Percentiles rank a stretch among this genome's conserved stretches.
Evolutionary conservation across 2,888 invertebrate genomes (phyloP).

Genomic region (Andrena praecox): DNA sequence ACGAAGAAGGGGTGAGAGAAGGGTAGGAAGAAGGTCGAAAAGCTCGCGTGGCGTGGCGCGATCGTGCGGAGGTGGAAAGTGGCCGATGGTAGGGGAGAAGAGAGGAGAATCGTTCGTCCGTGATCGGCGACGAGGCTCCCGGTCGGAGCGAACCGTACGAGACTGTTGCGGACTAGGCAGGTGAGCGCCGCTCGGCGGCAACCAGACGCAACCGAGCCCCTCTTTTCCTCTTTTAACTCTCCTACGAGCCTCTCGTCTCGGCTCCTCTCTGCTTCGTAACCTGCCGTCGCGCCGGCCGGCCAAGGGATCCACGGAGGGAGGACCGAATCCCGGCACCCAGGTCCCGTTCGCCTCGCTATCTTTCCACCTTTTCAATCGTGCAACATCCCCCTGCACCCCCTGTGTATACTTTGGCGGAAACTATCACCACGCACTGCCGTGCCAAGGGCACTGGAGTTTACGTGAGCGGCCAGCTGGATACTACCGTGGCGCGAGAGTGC

Average conservation of each 20-base stretch:
- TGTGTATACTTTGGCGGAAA: neutral
- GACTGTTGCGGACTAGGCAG: constrained; percentile 75
- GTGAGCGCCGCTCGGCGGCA: constrained; percentile 79
- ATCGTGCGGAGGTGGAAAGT: constrained; percentile 65
- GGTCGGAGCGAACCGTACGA: constrained; percentile 72
- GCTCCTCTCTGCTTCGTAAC: constrained; percentile 58
- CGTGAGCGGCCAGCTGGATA: no score
- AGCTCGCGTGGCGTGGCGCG: constrained; percentile 47
- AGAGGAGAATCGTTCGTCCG: constrained; percentile 57
- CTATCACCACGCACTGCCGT: neutral
- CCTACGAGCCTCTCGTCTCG: constrained; percentile 56
- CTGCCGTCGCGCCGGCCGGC: constrained; percentile 43
- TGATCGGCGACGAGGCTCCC: constrained; percentile 71
- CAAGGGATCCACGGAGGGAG: constrained; percentile 55
- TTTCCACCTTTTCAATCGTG: constrained; percentile 20
- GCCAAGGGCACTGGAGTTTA: no score
- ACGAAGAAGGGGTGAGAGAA: constrained; percentile 38
- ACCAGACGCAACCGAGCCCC: constrained; percentile 72
- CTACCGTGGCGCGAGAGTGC: no score
- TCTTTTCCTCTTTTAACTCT: constrained; percentile 74
- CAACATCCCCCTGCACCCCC: neutral
- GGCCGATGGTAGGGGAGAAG: constrained; percentile 56
- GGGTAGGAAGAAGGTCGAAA: constrained; percentile 55
- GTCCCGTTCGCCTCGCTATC: constrained; percentile 18
- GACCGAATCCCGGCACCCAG: constrained; percentile 10